Evolutionary conservation across 2,888 invertebrate genomes (phyloP).

Genomic region (Drosophila niveifrons): DNA sequence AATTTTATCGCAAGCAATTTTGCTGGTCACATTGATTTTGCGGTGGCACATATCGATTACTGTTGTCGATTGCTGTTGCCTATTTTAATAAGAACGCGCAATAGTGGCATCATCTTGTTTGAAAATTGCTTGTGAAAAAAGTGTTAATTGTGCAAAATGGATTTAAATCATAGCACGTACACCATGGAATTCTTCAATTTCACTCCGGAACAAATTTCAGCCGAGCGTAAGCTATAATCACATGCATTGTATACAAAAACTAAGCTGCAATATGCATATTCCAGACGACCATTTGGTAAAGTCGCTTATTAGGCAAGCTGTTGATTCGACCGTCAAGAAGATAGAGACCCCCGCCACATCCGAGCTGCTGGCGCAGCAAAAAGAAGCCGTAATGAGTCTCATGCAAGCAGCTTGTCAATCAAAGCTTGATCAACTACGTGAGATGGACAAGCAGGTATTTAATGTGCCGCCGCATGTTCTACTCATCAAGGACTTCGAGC

Average conservation of each 20-base stretch:
- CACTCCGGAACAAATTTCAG: slow-evolving; percentile 56
- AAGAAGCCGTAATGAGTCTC: slow-evolving; percentile 58
- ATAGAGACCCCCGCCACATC: slow-evolving; percentile 63
- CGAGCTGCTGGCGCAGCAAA: slow-evolving; percentile 42
- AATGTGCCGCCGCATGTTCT: slow-evolving; percentile 80
- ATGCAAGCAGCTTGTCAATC: slow-evolving; percentile 60
- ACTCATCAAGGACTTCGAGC: slow-evolving; percentile 69
- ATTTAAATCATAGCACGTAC: slow-evolving; percentile 52
- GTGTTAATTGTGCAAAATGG: slow-evolving; percentile 43
- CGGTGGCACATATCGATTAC: slow-evolving; percentile 21
- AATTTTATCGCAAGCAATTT: background rate
- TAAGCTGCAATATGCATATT: background rate
- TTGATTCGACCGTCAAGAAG: slow-evolving; percentile 58
- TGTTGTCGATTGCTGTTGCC: slow-evolving; percentile 8
- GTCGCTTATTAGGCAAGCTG: slow-evolving; percentile 45
- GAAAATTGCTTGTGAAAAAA: background rate
- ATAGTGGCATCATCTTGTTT: slow-evolving; percentile 38
- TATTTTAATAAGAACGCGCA: slow-evolving; percentile 25
- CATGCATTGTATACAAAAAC: slow-evolving; percentile 17
- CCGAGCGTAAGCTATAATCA: slow-evolving; percentile 49
- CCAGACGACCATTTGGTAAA: slow-evolving; percentile 69
- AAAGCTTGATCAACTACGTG: slow-evolving; percentile 55
- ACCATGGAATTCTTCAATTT: slow-evolving; percentile 60
- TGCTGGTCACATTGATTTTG: slow-evolving; percentile 23
- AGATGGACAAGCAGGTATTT: slow-evolving; percentile 74